Percentiles rank a stretch among this genome's conserved stretches.
Evolutionary conservation across 1,140 invertebrate species (phyloP).

Genomic region (Brachionus manjavacas): DNA sequence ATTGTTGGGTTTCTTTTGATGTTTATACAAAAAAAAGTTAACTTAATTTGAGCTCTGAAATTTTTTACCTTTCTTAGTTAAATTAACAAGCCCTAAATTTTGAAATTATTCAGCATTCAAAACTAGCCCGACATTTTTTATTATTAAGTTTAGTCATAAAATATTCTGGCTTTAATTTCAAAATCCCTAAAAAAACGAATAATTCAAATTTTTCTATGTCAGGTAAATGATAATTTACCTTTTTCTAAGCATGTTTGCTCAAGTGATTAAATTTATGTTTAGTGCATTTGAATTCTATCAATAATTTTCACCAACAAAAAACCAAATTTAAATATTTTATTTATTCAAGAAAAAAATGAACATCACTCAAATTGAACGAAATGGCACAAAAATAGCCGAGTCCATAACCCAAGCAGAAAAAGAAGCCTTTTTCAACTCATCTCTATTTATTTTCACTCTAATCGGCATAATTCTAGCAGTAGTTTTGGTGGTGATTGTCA

Average conservation of each 20-base stretch:
- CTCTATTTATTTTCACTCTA: background rate
- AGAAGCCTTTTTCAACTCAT: slow-evolving; percentile 10
- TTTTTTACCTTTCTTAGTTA: background rate
- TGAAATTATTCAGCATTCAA: background rate
- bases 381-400: background rate
- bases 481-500: slow-evolving; percentile 2
- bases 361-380: background rate
- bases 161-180: background rate
- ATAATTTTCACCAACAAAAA: background rate
- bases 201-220: background rate
- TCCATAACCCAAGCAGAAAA: background rate
- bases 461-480: background rate
- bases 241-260: background rate
- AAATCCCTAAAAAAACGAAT: background rate
- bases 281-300: background rate
- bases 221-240: slow-evolving; percentile 4
- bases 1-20: background rate
- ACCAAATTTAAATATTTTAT: background rate
- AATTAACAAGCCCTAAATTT: background rate
- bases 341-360: background rate
- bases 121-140: background rate
- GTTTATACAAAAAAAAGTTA: background rate
- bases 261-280: background rate
- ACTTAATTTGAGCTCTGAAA: background rate
- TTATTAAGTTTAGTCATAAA: background rate